phyloP scores from a whole-genome alignment of 2,113 vertebrate genomes.

The Campylorhamphus procurvoides region DNA sequence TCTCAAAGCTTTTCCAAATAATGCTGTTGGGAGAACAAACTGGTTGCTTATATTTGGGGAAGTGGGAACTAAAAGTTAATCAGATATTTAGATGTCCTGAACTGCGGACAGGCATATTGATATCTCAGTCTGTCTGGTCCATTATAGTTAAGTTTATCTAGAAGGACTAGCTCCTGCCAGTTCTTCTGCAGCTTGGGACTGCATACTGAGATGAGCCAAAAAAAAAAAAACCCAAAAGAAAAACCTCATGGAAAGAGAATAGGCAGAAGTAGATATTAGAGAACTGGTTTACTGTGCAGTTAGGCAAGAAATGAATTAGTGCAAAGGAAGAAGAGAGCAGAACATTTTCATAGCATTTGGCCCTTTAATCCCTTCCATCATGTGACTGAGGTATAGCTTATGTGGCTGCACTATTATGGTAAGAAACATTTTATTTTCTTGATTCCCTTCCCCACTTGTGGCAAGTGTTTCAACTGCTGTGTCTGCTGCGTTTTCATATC shows the following conservation, averaged over 20 bases:
- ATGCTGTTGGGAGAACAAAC: not conserved
- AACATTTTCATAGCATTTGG: not conserved
- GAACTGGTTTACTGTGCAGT: not conserved
- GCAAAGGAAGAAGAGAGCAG: not conserved
- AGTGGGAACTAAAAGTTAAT: not conserved
- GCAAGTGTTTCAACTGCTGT: not conserved
- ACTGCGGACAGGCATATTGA: not conserved
- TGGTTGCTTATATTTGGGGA: not conserved
- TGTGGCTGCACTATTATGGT: not conserved
- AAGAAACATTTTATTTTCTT: not conserved
- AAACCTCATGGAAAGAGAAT: not conserved
- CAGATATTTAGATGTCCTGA: not conserved
- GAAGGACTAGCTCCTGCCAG: not conserved
- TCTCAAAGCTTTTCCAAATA: not conserved
- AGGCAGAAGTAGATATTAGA: not conserved
- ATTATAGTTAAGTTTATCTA: not conserved
- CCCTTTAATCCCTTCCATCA: not conserved
- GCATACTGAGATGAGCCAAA: not conserved
- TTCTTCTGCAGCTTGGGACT: not conserved
- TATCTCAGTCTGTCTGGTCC: not conserved
- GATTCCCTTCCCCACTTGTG: not conserved
- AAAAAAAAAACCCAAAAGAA: not conserved
- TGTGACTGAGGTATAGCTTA: not conserved
- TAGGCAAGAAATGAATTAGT: not conserved
- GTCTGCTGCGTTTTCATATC: not conserved